Percentiles rank a stretch among this genome's conserved stretches.
Conservation (phyloP, 2,888 invertebrate species). For the Coelinius sp. region DNA sequence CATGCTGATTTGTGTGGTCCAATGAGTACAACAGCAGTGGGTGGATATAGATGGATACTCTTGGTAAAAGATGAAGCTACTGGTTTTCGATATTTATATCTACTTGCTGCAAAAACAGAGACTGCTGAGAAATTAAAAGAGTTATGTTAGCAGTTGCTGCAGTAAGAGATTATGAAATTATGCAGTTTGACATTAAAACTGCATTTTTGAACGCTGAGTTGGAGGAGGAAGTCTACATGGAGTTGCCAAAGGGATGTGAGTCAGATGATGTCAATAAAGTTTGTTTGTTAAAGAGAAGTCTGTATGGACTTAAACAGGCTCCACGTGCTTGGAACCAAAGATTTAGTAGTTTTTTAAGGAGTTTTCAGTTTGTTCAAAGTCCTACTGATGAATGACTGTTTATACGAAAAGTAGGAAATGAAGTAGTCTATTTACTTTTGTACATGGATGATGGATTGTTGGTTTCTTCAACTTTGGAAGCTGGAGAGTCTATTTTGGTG, state of each 20-base stretch:
- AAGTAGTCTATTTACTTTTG: not conserved
- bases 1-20: constrained; percentile 43
- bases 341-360: constrained; percentile 7
- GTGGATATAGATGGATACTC: constrained; percentile 36
- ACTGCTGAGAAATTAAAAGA: constrained; percentile 9
- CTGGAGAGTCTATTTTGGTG: constrained; percentile 1
- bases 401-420: not conserved
- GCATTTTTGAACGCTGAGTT: constrained; percentile 48
- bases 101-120: constrained; percentile 36
- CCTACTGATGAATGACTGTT: constrained; percentile 30
- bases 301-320: constrained; percentile 31
- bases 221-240: constrained; percentile 42
- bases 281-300: constrained; percentile 19
- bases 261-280: not conserved
- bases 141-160: not conserved
- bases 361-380: constrained; percentile 7
- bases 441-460: constrained; percentile 25
- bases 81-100: constrained; percentile 36
- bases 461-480: not conserved
- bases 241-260: constrained; percentile 31
- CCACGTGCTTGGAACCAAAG: constrained; percentile 33
- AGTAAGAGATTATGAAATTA: not conserved
- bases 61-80: constrained; percentile 44
- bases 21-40: constrained; percentile 36
- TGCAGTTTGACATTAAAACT: constrained; percentile 46